Base-by-base conservation (phyloP, 2,113 vertebrate genomes). In the Nothocercus nigrocapillus region DNA sequence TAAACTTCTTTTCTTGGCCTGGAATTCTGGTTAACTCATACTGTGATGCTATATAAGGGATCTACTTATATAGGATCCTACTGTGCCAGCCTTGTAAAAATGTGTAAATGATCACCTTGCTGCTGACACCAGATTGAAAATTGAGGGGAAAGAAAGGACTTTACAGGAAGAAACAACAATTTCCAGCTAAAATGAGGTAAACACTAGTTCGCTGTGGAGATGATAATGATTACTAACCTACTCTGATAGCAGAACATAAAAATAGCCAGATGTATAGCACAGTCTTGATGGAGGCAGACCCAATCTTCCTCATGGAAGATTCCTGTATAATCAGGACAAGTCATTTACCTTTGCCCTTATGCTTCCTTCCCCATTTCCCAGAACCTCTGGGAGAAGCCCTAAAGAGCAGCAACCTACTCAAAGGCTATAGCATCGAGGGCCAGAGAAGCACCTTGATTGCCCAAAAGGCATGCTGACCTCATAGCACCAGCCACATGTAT, bases 1-100 rank as follows among this genome's bases (percentile, higher is more conserved):
- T 56, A 45, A 53, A 59, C 18, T 58, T 44, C 24, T 88, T 20
- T 36, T 77, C 61, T 93, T 90, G 30, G 44, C 40, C 63, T 45
- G 32, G 10, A 78, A 61, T 84, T 93, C 44, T 85, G 91, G n/a
- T 73, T 75, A 54, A 82, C 12, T 74, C 89, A 7, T 47, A 74
- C 49, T 53, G n/a, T 1, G 0, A 16, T 38, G 30, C 27, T 25
- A 75, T 40, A 27, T 13, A 82, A 18, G 7, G 7, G 67, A 59
- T 13, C 15, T 74, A 89, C 34, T 83, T 61, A 22, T 1, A 73
- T 18, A 51, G 28, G 24, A 83, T 56, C 42, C 58, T 69, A 56
- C 44, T 56, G 7, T 34, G 34, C 25, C 53, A 86, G 38, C 68
- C 44, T 80, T 30, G 27, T 66, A 80, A 24, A 84, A 64, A 85